Evolutionary conservation across 2,113 vertebrate species (phyloP), one percentile per base, ranked within the genome.

Genomic region (Maccullochella peelii): DNA sequence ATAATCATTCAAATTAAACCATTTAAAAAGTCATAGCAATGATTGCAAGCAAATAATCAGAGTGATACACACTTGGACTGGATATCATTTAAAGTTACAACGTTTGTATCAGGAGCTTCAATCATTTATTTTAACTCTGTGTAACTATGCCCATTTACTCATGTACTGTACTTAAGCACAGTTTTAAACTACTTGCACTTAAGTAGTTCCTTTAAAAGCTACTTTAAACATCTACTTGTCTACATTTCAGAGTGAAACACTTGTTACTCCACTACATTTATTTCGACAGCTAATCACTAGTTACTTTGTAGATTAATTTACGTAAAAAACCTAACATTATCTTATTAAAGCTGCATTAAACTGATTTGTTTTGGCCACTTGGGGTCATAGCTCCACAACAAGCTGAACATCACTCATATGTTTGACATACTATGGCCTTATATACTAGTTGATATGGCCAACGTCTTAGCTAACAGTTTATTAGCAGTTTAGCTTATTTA

Each of bases 1-100:
- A 76, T 69, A 77, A 80, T 57, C 15, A 27, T 44, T 90, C 33
- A 54, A 57, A 72, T 79, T 12, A 73, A 83, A 81, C 21, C 14
- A 55, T 72, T 76, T 68, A 47, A 82, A 77, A 81, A 57, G 23
- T 58, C 61, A 52, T 15, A 80, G 57, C 47, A 57, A n/a, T 16
- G 38, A 30, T 36, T 85, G 21, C 49, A 57, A 65, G 42, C 44
- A 80, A 44, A 63, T 59, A 79, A 30, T 50, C 54, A 59, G 11
- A 62, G 36, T 2, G 63, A 20, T 5, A 68, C 16, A 47, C 27
- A 12, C 30, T 66, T 67, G 57, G 40, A 61, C 65, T 55, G 40
- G 30, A 71, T 33, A 7, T 71, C 18, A 40, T 52, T 57, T 63
- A 15, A 30, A 72, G 2, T 27, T 33, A 21, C 21, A 38, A 20